phyloP scores from a whole-genome alignment of 2,113 vertebrate species.

The Carlito syrichta region DNA sequence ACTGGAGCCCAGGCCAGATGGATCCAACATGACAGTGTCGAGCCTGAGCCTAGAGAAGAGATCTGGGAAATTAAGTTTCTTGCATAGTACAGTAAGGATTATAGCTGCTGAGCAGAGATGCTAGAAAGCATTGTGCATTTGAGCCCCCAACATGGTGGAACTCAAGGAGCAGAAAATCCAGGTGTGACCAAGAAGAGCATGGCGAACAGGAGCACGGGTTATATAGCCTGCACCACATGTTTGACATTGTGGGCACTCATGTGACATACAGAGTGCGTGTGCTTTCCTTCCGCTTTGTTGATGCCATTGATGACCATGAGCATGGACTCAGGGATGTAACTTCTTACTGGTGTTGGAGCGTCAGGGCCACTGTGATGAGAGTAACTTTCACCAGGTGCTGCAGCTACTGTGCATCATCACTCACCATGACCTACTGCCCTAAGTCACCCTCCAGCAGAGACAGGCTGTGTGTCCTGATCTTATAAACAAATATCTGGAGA shows the following conservation, averaged over 20 bases:
- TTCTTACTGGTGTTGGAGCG: conserved; percentile 95
- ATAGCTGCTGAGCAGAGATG: conserved; percentile 22
- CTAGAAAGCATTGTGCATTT: conserved; percentile 30
- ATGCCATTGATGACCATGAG: conserved; percentile 96
- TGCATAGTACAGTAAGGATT: conserved; percentile 18
- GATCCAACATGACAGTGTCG: conserved; percentile 76
- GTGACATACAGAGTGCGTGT: conserved; percentile 95
- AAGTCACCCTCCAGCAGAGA: conserved; percentile 92
- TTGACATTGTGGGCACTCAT: conserved; percentile 96
- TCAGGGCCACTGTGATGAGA: conserved; percentile 96
- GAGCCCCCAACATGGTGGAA: conserved; percentile 75
- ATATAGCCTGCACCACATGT: conserved; percentile 97
- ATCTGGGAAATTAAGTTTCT: too few relatives aligned
- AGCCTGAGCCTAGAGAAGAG: conserved; percentile 73
- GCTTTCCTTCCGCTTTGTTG: conserved; percentile 97
- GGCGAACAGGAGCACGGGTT: conserved; percentile 92
- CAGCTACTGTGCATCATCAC: conserved; percentile 96
- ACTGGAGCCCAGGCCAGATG: too few relatives aligned
- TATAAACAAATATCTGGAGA: conserved; percentile 97
- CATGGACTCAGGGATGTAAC: conserved; percentile 92
- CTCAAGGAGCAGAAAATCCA: conserved; percentile 79
- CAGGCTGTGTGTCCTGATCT: conserved; percentile 87
- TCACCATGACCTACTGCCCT: conserved; percentile 95
- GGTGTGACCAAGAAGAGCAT: conserved; percentile 92
- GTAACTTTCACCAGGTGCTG: conserved; percentile 94